Evolutionary conservation across 2,797 vertebrate species (phyloP), one percentile per base, ranked within the genome.

Genomic region (Ficedula albicollis): DNA sequence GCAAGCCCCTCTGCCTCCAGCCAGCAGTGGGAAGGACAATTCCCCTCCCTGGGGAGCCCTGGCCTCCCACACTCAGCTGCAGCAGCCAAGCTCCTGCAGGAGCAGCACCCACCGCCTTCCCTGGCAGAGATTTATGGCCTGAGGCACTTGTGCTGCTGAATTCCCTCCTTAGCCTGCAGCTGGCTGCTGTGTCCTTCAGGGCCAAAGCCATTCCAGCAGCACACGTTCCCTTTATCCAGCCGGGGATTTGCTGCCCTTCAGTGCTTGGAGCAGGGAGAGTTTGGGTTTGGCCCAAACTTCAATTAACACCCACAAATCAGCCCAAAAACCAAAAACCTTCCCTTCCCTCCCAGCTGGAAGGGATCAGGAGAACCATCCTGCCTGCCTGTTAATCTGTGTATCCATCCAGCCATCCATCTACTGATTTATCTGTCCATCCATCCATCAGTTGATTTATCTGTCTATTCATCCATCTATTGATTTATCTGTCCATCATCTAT

Each of bases 391-490:
- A 26, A 15, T 49, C 44, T 22, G 44, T 22, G 20, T 20, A 46
- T 11, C 43, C 20, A 44, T 43, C 43, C 18, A 19, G 43, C 43
- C 18, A 43, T 19, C 43, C 17, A 43, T 43, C 38, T 9, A 43
- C 43, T 19, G 8, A 43, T 43, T 8, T 5, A 43, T 43, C 41
- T 5, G 25, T 56, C 22, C 1, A 25, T 36, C 22, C 5, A 9
- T 12, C 18, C 2, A 13, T 4, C 38, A 5, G 7, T 13, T 23
- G 2, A 2, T 26, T 20, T 1, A 9, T 20, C 36, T 1, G 5
- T 52, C 55, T 2, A 1, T 15, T 15, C 6, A 43, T 43, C 13
- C 39, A 43, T 18, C 44, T n/a, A n/a, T n/a, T n/a, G n/a, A 44
- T 43, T 18, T 18, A 44, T 44, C 19, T 9, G 44, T 44, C 19